Evolutionary conservation across 2,888 invertebrate species (phyloP), one percentile per base, ranked within the genome.

Genomic region (Watsonalla cultraria): DNA sequence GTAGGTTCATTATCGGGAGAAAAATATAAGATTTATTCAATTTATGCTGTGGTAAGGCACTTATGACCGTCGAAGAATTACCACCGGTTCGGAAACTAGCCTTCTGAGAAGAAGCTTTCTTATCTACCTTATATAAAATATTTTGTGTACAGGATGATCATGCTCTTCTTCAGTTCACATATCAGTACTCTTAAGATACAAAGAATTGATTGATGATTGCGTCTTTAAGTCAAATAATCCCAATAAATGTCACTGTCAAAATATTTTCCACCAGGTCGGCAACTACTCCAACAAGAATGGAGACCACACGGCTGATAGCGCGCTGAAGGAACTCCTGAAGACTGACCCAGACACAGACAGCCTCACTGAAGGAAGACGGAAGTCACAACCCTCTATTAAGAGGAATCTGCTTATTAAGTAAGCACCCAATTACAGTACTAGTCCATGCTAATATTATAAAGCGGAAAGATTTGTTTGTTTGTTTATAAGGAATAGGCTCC

Each of bases 341-440:
- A 84, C 78, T 0, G 84, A 89, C 50, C 76, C 82, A 0, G 83
- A 87, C 35, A 80, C 82, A 0, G 78, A 84, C 60, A 79, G 83
- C 58, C 72, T 92, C 62, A 74, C 90, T 58, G 64, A 82, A 64
- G 63, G 91, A 69, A 65, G 92, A 71, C 86, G 89, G 73, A 70
- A 90, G 82, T 58, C 76, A 67, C 68, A 88, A 77, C 55, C 68
- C 6, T 24, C 83, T 58, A 49, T 37, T 37, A 49, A 37, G 15
- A 49, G 39, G 9, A 49, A 42, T 42, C 11, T 49, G 14, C 37
- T 49, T 13, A 37, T 49, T 14, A 49, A 15, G 80, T 62, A 72
- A 80, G 60, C 24, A 24, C 24, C 24, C 24, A 24, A 24, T 24
- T 24, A 24, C 24, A 24, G 24, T 24, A 24, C 24, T 24, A 24